Base-by-base conservation (phyloP, 2,113 vertebrate species). In the Charadrius vociferus region DNA sequence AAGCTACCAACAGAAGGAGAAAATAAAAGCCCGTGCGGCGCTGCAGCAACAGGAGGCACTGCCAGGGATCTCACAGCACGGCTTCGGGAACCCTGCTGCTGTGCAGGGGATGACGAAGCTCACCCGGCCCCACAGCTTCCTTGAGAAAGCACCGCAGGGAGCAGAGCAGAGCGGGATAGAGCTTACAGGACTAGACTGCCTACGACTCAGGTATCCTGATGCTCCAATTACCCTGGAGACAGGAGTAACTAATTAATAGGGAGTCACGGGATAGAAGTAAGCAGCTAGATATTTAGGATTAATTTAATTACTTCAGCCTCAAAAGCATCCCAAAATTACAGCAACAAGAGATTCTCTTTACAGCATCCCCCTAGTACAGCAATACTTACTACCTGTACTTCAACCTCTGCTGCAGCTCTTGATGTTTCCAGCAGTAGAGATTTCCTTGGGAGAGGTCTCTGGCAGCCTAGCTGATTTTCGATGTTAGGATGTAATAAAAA, bases 221-320 rank as follows among this genome's bases (percentile, higher is more conserved):
- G n/a, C 14, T 65, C 66, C 91, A 32, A 23, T 21, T 9, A 36
- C 83, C 47, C 45, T 6, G 12, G 81, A 84, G 88, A 86, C 27
- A 34, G 53, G 27, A 92, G n/a, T 14, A 67, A 58, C 73, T 88
- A 89, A 95, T 95, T 96, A 95, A 95, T 14, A 81, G 45, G 56
- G 61, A 91, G 88, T 50, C 52, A 14, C 3, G 36, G 65, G 88
- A 86, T 71, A 1, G 1, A 50, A 66, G 32, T 1, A 8, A 96
- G 79, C 59, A 59, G 80, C 22, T 34, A 71, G 63, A 52, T 92
- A 67, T 67, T 93, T 84, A 36, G 61, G 55, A 87, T 74, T 73
- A 34, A 87, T 65, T 95, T 78, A 86, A 96, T 95, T 92, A 88
- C 88, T 86, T 90, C 68, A 84, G 71, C 67, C 82, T 93, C 77